Conservation (phyloP, 2,797 vertebrate species). For the Epinephelus malabaricus region DNA sequence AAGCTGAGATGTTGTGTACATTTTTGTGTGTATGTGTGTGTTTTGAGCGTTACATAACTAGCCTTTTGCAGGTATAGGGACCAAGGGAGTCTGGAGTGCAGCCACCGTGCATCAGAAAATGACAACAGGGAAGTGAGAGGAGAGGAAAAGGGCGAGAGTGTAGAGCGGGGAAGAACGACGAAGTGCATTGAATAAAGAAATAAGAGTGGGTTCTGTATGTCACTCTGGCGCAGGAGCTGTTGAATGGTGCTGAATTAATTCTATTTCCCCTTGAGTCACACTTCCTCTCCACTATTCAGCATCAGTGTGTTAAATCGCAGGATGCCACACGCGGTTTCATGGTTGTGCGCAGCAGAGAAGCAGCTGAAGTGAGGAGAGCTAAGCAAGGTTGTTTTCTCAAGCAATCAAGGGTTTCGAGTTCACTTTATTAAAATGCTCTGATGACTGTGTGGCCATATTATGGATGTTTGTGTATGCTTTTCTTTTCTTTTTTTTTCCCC, state of each 20-base stretch:
- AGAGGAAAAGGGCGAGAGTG: conserved; percentile 57
- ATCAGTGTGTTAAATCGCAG: conserved; percentile 76
- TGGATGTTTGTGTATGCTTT: conserved; percentile 53
- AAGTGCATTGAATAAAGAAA: conserved; percentile 63
- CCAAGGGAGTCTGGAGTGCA: conserved; percentile 60
- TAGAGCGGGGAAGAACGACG: conserved; percentile 36
- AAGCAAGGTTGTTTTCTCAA: conserved; percentile 69
- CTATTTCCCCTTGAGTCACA: conserved; percentile 76
- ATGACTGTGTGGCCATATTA: conserved; percentile 55
- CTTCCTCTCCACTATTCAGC: conserved; percentile 81
- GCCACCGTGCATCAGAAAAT: conserved; percentile 66
- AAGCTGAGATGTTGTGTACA: conserved; percentile 48
- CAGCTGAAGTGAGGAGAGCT: conserved; percentile 65
- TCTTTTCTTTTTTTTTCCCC: neutral
- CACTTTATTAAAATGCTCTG: conserved; percentile 57
- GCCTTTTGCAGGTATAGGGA: conserved; percentile 63
- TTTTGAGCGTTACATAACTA: conserved; percentile 62
- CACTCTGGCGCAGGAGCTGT: conserved; percentile 59
- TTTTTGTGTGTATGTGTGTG: conserved; percentile 5
- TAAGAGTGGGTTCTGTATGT: conserved; percentile 69
- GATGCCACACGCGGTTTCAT: conserved; percentile 81
- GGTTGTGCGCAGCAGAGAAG: conserved; percentile 69
- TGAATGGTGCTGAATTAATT: conserved; percentile 78
- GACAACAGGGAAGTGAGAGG: conserved; percentile 61
- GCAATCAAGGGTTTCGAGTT: conserved; percentile 75